phyloP scores from a whole-genome alignment of 2,113 vertebrate species.

The Trogon surrucura region DNA sequence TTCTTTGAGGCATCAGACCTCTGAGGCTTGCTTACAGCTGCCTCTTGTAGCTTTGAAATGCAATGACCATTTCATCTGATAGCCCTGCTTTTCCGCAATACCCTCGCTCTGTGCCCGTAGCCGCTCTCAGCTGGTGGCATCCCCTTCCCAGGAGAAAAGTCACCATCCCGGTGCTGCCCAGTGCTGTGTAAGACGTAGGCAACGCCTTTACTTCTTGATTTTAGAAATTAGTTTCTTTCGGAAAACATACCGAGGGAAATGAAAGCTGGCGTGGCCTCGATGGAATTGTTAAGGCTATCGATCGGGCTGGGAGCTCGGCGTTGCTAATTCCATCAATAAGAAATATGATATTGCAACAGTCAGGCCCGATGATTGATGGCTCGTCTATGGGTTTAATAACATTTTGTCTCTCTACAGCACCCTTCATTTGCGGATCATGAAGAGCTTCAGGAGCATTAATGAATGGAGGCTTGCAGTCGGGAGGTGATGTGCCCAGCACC shows the following conservation, averaged over 20 bases:
- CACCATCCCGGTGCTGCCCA: fast-evolving
- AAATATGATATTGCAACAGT: not conserved
- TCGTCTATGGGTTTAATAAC: not conserved
- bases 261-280: not conserved
- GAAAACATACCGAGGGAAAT: not conserved
- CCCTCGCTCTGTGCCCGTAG: not conserved
- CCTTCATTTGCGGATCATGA: not conserved
- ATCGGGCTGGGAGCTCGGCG: not conserved
- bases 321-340: not conserved
- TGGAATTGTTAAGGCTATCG: slow-evolving; percentile 11
- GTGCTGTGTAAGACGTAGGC: fast-evolving
- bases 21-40: not conserved
- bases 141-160: not conserved
- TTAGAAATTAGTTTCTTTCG: not conserved
- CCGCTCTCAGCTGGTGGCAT: not conserved
- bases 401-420: not conserved
- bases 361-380: not conserved
- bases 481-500: not conserved
- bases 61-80: not conserved
- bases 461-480: fast-evolving
- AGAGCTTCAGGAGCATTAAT: not conserved
- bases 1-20: not conserved
- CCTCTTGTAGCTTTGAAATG: not conserved
- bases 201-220: not conserved
- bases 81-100: not conserved